These are phyloP conservation scores for Gallinago jamesoni DNA, from an alignment of 2,113 vertebrate species.

Conservation along the genomic window DNA sequence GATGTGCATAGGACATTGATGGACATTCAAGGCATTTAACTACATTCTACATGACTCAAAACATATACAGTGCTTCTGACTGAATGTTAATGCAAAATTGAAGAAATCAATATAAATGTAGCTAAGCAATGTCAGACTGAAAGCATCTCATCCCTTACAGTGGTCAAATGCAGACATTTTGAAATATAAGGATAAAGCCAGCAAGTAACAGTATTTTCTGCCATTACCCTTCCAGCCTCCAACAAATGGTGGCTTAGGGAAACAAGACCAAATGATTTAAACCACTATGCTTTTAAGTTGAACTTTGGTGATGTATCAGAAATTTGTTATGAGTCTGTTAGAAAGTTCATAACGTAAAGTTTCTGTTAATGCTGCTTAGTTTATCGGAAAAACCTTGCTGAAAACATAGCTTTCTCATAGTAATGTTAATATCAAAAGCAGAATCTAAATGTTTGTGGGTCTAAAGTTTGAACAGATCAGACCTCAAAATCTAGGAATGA, in stretches of 20 bases:
- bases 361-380: background rate
- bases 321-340: background rate
- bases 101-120: background rate
- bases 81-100: background rate
- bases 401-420: background rate
- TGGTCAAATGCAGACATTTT: background rate
- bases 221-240: background rate
- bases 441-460: background rate
- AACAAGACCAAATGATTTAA: background rate
- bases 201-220: background rate
- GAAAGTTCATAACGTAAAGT: background rate
- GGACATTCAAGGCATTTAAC: background rate
- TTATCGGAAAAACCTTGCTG: background rate
- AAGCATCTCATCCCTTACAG: background rate
- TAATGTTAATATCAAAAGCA: background rate
- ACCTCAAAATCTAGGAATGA: background rate
- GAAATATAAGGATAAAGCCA: background rate
- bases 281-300: background rate
- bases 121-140: background rate
- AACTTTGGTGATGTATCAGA: background rate
- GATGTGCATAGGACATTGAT: background rate
- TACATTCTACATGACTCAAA: background rate
- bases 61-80: background rate
- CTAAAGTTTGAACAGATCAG: background rate
- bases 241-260: background rate